A percentile compares a stretch with the other conserved stretches of the same genome.
phyloP scores from a whole-genome alignment of 1,140 invertebrate genomes.

The Carposina sasakii region DNA sequence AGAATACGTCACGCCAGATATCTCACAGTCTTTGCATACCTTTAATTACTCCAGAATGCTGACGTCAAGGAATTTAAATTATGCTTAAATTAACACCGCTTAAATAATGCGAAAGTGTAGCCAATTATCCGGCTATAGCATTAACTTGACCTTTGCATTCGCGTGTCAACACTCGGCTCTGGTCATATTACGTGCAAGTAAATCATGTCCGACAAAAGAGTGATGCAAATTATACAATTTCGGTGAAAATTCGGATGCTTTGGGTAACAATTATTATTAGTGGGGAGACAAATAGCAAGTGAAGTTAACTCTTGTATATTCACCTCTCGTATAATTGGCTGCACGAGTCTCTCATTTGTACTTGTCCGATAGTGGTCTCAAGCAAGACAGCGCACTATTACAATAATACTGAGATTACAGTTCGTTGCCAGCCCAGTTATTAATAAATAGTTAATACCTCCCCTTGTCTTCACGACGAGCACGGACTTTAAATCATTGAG shows the following conservation, averaged over 20 bases:
- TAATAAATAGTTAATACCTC: constrained; percentile 60
- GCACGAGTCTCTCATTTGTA: constrained; percentile 43
- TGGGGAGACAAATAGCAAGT: constrained; percentile 25
- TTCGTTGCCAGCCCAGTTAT: constrained; percentile 45
- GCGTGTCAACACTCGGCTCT: constrained; percentile 43
- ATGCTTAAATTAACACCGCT: constrained; percentile 18
- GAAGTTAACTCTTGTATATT: constrained; percentile 26
- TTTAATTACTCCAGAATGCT: constrained; percentile 15
- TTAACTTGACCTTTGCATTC: constrained; percentile 48
- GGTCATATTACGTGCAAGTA: constrained; percentile 30
- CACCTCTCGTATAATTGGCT: constrained; percentile 17
- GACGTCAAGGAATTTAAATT: constrained; percentile 36
- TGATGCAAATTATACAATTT: no score
- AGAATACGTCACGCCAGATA: constrained; percentile 18
- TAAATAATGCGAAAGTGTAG: constrained; percentile 39
- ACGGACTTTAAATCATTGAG: constrained; percentile 53
- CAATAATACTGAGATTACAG: constrained; percentile 55
- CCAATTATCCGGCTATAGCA: constrained; percentile 35
- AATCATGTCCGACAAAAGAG: no score
- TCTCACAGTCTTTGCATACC: constrained; percentile 17
- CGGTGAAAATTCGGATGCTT: no score
- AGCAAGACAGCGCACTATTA: constrained; percentile 50
- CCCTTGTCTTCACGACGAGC: constrained; percentile 45
- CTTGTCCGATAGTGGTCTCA: constrained; percentile 36
- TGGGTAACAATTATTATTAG: no score